Conservation (phyloP, 2,797 vertebrate species). For the Melanotaenia trifasciata region DNA sequence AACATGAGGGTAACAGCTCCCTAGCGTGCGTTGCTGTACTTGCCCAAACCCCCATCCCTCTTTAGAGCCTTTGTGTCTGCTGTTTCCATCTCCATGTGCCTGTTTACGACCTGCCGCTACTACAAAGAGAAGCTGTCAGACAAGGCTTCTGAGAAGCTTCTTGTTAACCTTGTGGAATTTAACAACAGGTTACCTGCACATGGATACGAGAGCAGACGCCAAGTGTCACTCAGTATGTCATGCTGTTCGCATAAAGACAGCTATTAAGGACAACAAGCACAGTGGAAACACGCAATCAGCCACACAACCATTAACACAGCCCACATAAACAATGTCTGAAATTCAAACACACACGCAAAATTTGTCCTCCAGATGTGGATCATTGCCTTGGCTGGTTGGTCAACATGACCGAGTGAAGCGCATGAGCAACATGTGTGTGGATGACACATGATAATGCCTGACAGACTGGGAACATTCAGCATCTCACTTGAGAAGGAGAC, state of each 20-base stretch:
- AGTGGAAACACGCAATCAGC: conserved; percentile 3
- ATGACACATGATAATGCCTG: conserved; percentile 13
- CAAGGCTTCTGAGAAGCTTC: conserved; percentile 35
- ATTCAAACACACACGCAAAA: conserved; percentile 20
- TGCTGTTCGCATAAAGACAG: conserved; percentile 17
- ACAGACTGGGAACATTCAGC: conserved; percentile 14
- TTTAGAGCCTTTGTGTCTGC: conserved; percentile 41
- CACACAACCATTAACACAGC: conserved; percentile 1
- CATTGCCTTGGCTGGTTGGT: conserved; percentile 29
- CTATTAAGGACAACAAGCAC: neutral
- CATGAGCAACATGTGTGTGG: conserved; percentile 41
- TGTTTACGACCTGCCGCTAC: conserved; percentile 49
- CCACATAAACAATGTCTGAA: conserved; percentile 11
- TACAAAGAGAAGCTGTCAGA: conserved; percentile 41
- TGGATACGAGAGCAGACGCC: conserved; percentile 3
- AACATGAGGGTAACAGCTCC: conserved; percentile 33
- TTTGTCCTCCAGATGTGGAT: conserved; percentile 62
- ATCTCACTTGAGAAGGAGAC: neutral
- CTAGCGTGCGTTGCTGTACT: conserved; percentile 16
- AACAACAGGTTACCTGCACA: conserved; percentile 29
- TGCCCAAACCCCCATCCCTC: conserved; percentile 22
- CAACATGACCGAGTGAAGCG: conserved; percentile 16
- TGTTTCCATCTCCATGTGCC: conserved; percentile 37
- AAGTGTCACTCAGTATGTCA: conserved; percentile 28
- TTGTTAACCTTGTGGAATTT: conserved; percentile 63